Conservation (phyloP, 2,797 vertebrate genomes). For the Galaxias olidus region DNA sequence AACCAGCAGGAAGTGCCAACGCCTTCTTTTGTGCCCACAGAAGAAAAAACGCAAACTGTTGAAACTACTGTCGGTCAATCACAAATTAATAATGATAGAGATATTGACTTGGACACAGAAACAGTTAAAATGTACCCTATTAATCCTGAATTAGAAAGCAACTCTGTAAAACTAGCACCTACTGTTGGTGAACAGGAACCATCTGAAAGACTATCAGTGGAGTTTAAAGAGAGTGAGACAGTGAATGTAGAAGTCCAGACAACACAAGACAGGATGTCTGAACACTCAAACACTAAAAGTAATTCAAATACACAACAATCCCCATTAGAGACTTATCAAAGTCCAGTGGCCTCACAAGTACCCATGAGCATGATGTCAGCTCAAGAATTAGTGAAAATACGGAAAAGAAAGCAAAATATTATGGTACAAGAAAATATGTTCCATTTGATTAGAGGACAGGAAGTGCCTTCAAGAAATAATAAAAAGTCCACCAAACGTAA, state of each 20-base stretch:
- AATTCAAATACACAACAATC: not conserved
- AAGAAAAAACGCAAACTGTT: constrained; percentile 38
- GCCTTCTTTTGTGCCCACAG: constrained; percentile 32
- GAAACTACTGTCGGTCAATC: constrained; percentile 24
- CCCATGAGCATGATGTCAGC: constrained; percentile 64
- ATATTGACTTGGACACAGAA: constrained; percentile 28
- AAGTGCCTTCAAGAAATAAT: constrained; percentile 49
- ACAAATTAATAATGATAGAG: constrained; percentile 29
- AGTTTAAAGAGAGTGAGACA: constrained; percentile 11
- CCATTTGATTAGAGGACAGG: not conserved
- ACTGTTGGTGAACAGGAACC: constrained; percentile 20
- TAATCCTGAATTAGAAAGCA: constrained; percentile 16
- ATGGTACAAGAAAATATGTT: not conserved
- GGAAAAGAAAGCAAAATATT: constrained; percentile 60
- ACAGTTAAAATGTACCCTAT: constrained; percentile 26
- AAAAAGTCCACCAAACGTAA: constrained; percentile 60
- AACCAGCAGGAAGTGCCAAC: constrained; percentile 43
- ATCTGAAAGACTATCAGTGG: constrained; percentile 25
- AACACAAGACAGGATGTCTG: constrained; percentile 13
- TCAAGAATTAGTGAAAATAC: constrained; percentile 70
- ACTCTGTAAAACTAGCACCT: constrained; percentile 13
- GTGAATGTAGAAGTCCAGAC: constrained; percentile 19
- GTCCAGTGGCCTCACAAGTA: constrained; percentile 40
- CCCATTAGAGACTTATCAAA: constrained; percentile 27
- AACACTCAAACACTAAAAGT: not conserved